phyloP scores from a whole-genome alignment of 2,113 vertebrate species.

The Ramphastos sulfuratus region DNA sequence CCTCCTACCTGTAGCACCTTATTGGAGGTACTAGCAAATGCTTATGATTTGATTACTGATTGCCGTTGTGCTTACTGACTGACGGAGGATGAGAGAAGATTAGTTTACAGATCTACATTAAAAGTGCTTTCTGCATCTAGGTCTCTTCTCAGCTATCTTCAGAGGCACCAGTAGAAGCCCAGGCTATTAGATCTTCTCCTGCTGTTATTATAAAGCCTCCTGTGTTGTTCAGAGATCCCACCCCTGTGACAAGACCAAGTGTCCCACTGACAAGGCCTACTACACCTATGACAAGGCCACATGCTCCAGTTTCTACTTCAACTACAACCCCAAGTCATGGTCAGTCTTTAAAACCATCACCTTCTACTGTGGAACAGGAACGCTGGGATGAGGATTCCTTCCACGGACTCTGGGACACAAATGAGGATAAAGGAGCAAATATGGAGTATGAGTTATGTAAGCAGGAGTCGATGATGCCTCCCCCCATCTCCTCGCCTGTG shows the following conservation, averaged over 20 bases:
- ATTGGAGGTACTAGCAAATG: constrained; percentile 14
- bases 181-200: constrained; percentile 66
- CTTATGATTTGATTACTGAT: neutral
- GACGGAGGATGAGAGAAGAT: constrained; percentile 24
- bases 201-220: constrained; percentile 79
- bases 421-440: constrained; percentile 80
- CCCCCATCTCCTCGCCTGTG: constrained; percentile 47
- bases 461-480: constrained; percentile 66
- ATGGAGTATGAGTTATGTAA: constrained; percentile 69
- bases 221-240: constrained; percentile 76
- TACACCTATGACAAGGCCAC: constrained; percentile 71
- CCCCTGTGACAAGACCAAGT: constrained; percentile 74
- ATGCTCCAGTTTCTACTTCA: constrained; percentile 69
- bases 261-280: constrained; percentile 71
- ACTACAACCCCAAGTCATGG: constrained; percentile 67
- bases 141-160: constrained; percentile 60
- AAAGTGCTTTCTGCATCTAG: constrained; percentile 65
- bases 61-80: constrained; percentile 17
- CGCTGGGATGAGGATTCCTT: constrained; percentile 85
- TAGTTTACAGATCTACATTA: constrained; percentile 54
- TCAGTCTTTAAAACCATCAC: constrained; percentile 72
- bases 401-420: constrained; percentile 86
- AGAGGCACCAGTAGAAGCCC: constrained; percentile 63
- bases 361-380: constrained; percentile 75
- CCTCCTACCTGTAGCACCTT: neutral